These are phyloP conservation scores for Leptodactylus fuscus DNA, from an alignment of 2,113 vertebrate genomes.

Conservation along the genomic window DNA sequence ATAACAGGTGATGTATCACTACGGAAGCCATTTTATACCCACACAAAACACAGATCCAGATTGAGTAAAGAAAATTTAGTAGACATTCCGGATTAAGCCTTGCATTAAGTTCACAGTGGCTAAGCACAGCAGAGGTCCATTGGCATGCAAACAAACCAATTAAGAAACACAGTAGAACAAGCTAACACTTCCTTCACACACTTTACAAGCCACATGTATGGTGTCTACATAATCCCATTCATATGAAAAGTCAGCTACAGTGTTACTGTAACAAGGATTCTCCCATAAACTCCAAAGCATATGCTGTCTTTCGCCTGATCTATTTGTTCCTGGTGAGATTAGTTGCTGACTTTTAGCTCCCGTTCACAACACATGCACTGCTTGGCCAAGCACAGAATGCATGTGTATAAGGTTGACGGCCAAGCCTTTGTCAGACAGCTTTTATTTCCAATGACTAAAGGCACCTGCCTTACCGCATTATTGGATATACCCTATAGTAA, in stretches of 20 bases:
- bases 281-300: no score
- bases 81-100: background rate
- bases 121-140: conserved; percentile 12
- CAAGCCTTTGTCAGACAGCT: no score
- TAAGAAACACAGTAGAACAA: background rate
- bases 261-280: background rate
- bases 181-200: conserved; percentile 16
- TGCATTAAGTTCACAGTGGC: background rate
- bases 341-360: no score
- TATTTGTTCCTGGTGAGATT: no score
- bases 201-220: background rate
- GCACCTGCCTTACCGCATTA: no score
- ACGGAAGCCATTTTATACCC: background rate
- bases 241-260: background rate
- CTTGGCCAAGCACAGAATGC: no score
- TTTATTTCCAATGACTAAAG: no score
- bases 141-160: conserved; percentile 36
- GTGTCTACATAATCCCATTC: background rate
- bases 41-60: background rate
- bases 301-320: no score
- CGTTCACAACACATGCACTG: no score
- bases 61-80: no score
- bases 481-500: no score
- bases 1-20: background rate
- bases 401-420: no score